Evolutionary conservation across 2,797 vertebrate species (phyloP).

Genomic region (Rhinichthys osculus): DNA sequence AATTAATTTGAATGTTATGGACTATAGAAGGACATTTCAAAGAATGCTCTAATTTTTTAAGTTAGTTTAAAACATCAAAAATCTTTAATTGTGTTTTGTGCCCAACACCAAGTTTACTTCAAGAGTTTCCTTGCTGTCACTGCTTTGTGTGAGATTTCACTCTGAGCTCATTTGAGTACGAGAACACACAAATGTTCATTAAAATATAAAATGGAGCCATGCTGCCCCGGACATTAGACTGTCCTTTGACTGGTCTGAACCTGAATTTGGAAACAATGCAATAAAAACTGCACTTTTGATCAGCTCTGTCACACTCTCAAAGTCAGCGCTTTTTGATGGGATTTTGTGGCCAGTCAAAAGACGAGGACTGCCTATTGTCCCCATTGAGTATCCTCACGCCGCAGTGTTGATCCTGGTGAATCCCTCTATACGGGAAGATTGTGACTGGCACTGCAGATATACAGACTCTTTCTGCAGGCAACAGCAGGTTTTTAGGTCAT

Average conservation of each 20-base stretch:
- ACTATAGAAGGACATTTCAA: background rate
- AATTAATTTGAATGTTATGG: no score
- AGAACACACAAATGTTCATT: background rate
- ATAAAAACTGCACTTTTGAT: conserved; percentile 16
- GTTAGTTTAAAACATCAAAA: no score
- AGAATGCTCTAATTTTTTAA: background rate
- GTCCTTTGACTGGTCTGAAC: conserved; percentile 20
- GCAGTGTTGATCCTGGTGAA: conserved; percentile 43
- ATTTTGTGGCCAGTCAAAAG: conserved; percentile 41
- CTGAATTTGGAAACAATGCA: conserved; percentile 9
- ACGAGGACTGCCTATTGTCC: conserved; percentile 34
- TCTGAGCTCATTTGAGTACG: background rate
- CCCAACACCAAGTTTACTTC: background rate
- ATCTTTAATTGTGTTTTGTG: no score
- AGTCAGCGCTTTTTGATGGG: conserved; percentile 44
- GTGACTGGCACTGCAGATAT: conserved; percentile 44
- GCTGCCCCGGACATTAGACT: background rate
- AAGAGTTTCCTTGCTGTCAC: background rate
- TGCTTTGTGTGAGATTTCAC: background rate
- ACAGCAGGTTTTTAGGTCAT: conserved; percentile 28
- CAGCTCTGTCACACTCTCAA: background rate
- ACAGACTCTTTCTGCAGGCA: conserved; percentile 13
- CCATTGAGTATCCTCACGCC: conserved; percentile 19
- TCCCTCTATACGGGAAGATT: conserved; percentile 31
- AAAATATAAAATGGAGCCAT: background rate